Conservation (phyloP, 2,888 invertebrate species). For the Aphodius granarius region DNA sequence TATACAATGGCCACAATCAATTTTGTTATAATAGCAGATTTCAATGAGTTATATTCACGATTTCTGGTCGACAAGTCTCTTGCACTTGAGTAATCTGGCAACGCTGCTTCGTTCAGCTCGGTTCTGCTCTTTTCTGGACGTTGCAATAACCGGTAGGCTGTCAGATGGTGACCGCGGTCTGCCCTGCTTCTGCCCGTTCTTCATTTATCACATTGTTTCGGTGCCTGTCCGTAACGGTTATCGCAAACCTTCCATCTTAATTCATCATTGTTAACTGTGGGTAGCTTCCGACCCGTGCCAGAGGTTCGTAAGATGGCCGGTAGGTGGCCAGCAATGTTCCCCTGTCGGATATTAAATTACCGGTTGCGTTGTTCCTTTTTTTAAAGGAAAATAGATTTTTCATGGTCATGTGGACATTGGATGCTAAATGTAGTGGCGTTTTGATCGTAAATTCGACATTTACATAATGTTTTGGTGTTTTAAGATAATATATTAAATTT, state of each 20-base stretch:
- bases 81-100: no score
- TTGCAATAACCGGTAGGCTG: slow-evolving; percentile 1
- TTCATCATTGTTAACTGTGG: slow-evolving; percentile 27
- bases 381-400: not conserved
- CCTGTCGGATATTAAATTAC: not conserved
- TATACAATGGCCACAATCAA: no score
- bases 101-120: not conserved
- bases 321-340: not conserved
- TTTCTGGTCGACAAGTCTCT: no score
- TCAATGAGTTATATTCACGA: no score
- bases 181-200: slow-evolving; percentile 25
- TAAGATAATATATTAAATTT: no score
- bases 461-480: no score
- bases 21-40: no score
- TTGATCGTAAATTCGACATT: no score
- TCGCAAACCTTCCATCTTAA: slow-evolving; percentile 40
- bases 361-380: not conserved
- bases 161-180: not conserved
- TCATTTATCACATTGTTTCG: slow-evolving; percentile 45
- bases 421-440: no score
- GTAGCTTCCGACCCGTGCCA: not conserved
- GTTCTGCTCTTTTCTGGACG: not conserved
- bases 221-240: slow-evolving; percentile 36
- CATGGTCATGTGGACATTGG: not conserved
- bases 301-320: not conserved